Base-by-base conservation (phyloP, 2,797 vertebrate genomes). In the Hippocampus kuda region DNA sequence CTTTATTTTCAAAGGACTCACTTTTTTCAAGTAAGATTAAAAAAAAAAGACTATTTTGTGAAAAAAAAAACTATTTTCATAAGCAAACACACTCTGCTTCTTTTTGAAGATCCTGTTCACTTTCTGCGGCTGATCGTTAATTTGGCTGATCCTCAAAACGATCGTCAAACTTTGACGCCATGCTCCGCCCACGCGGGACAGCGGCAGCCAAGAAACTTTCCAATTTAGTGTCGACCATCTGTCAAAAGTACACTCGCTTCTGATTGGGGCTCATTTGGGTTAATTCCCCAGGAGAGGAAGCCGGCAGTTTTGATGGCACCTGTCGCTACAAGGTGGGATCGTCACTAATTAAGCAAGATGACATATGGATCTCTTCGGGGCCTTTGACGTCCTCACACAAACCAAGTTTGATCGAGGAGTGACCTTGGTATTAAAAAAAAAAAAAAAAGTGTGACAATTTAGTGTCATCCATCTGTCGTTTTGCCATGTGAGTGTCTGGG, bases 171-270 rank as follows among this genome's bases (percentile, higher is more conserved):
- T 5, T 27, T 27, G 56, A 27, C 24, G 54, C 24, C 24, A 57
- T 27, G 24, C 53, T 54, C n/a, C n/a, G 22, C 24, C 48, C 48
- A 49, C 49, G 9, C 20, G 20, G 7, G 49, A 51, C 16, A 51
- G 49, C 16, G 2, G 34, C 20, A 20, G 49, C 20, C 49, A 51
- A 27, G 15, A 59, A 59, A 1, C 56, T 27, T 59, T 15, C 56
- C 56, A 59, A 59, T 59, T 59, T 59, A 59, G 56, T 59, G 56
- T 30, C 24, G 26, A 59, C 56, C 56, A 59, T 59, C 56, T 59
- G 56, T 59, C 56, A 27, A 38, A 38, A 5, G 56, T 59, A 13
- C 27, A 59, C 56, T 13, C 2, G 24, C 26, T 59, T 59, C 4
- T 15, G 56, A 30, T 59, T 59, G 56, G 56, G 56, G 26, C 56